Evolutionary conservation across 2,113 vertebrate genomes (phyloP).

Genomic region (Clinocottus analis): DNA sequence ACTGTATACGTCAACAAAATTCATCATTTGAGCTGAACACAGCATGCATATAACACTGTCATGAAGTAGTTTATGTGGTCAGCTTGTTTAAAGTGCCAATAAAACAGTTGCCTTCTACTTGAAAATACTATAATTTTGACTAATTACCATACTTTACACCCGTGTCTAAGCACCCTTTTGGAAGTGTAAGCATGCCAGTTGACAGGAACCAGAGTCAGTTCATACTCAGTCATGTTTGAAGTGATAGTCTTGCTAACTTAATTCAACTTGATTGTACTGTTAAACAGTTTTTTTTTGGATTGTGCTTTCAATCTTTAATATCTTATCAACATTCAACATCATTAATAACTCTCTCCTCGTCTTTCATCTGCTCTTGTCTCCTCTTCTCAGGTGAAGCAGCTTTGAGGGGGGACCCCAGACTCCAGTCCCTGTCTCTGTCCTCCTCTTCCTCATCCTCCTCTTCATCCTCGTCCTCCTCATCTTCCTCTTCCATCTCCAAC

Average conservation of each 20-base stretch:
- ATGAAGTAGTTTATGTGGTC: conserved; percentile 43
- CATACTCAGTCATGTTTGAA: conserved; percentile 12
- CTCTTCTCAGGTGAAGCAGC: conserved; percentile 90
- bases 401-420: conserved; percentile 92
- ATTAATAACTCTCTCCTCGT: background rate
- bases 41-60: conserved; percentile 45
- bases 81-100: conserved; percentile 63
- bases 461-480: conserved; percentile 77
- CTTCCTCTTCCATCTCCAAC: conserved; percentile 84
- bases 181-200: conserved; percentile 7
- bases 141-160: conserved; percentile 52
- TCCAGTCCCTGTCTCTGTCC: conserved; percentile 91
- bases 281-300: background rate
- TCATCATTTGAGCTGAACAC: conserved; percentile 50
- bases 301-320: too few species aligned
- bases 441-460: conserved; percentile 78
- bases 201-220: conserved; percentile 5
- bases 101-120: conserved; percentile 43
- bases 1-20: conserved; percentile 63
- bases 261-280: background rate
- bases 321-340: background rate
- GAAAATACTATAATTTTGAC: conserved; percentile 38
- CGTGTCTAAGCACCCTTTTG: background rate
- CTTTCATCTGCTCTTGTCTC: background rate
- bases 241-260: background rate